Base-by-base conservation (phyloP, 2,888 invertebrate species). In the Polietes domitor region DNA sequence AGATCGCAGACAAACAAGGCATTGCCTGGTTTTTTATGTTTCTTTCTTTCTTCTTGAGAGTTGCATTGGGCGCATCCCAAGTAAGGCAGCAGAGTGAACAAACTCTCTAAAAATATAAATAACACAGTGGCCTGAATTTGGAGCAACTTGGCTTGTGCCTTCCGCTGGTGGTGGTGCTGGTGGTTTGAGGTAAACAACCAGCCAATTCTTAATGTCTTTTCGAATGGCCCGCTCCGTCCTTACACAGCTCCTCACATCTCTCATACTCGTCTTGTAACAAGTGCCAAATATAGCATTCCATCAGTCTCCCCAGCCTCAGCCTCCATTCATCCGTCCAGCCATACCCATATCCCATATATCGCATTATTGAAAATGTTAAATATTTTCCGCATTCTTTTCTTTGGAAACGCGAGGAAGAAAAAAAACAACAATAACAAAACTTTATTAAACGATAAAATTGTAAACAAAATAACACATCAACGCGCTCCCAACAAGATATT, bases 111-210 rank as follows among this genome's bases (percentile, higher is more conserved):
- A 73, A 58, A 19, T 78, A 78, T 32, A 78, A 78, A 78, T 78
- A 78, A 78, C 72, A 78, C 63, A 78, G 78, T 78, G 78, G 65
- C 78, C 78, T 73, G 28, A 78, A 73, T 78, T 73, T 26, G 1
- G 6, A 19, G 17, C 58, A 58, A 53, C 19, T 24, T 53, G 53
- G 58, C 37, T 37, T 72, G 78, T 12, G 10, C 37, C 37, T 37
- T 37, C 37, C 37, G 37, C 24, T 41, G 70, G 32, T 19, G 50
- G n/a, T 19, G 47, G 47, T 47, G 32, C 5, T 32, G 32, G 47
- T n/a, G 47, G 47, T 47, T n/a, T 37, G 65, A 37, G 65, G 65
- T 65, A 65, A 65, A 41, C 65, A 41, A 32, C 41, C 37, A 65
- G 15, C 10, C 47, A 47, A 47, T 41, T 41, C 15, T 41, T 41